These are phyloP conservation scores for Gobio occitaniae DNA, from an alignment of 2,797 vertebrate genomes.

Conservation along the genomic window DNA sequence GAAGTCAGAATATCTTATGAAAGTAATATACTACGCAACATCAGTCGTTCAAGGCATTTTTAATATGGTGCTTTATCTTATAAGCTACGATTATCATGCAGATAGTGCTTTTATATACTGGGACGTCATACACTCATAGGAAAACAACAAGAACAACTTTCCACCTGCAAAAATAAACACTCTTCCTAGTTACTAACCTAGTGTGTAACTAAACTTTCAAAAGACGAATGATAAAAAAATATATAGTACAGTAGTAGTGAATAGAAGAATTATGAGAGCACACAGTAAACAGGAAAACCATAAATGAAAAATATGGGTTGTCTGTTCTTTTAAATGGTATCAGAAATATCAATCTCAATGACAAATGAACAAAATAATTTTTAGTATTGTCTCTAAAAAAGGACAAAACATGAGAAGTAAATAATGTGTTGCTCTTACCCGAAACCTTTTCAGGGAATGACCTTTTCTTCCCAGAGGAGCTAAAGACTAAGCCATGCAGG, in stretches of 20 bases:
- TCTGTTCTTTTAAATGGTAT: not conserved
- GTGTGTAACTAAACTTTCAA: not conserved
- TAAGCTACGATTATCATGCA: not conserved
- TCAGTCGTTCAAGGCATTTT: not conserved
- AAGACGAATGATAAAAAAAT: not conserved
- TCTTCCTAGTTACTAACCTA: not conserved
- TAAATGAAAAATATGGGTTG: not conserved
- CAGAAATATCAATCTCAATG: not conserved
- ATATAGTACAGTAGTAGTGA: not conserved
- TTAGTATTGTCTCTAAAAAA: not conserved
- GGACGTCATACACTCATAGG: not conserved
- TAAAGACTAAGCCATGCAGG: not conserved
- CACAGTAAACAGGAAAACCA: not conserved
- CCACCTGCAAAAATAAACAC: not conserved
- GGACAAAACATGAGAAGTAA: not conserved
- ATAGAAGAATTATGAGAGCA: not conserved
- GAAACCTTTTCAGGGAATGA: not conserved
- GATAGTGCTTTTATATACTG: not conserved
- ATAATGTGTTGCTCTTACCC: slow-evolving; percentile 16
- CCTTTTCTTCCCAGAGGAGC: not conserved
- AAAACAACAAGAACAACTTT: not conserved
- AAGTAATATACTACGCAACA: not conserved
- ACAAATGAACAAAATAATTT: not conserved
- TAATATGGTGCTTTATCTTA: not conserved
- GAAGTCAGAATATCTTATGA: not conserved